Base-by-base conservation (phyloP, 2,113 vertebrate species). In the Rhabdornis inornatus region DNA sequence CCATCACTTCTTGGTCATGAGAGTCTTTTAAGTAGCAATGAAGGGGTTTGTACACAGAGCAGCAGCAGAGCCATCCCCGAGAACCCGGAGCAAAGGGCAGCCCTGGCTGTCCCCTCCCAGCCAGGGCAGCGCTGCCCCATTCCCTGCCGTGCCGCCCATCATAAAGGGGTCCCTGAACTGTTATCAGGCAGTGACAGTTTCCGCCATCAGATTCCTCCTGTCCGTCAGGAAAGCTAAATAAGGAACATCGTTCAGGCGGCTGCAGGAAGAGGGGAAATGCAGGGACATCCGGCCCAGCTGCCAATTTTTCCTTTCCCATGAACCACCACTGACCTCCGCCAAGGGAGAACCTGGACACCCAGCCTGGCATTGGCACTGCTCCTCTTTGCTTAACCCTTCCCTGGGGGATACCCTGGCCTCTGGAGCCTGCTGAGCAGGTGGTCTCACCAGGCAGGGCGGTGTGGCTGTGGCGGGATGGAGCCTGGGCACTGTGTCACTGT, bases 261-360 rank as follows among this genome's bases (percentile, higher is more conserved):
- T 86, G 87, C 98, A 97, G 96, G 98, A 99, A 98, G 98, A 98
- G 97, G 98, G 98, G 98, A 98, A 98, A 97, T 53, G 97, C 98
- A 98, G 98, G 97, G 97, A 98, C 98, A 98, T 99, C 98, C 99
- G 98, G 97, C 97, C 96, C 97, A 98, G 98, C 97, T 98, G 98
- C 98, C 96, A 98, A 97, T 97, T 97, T 97, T 98, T 98, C 95
- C 98, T 98, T 99, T 99, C 99, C 98, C 98, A 99, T 99, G 98
- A 99, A 99, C 98, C 98, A 97, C 96, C 97, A 91, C 97, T 98
- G 98, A 99, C 98, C 98, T 98, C 91, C 77, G 7, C 74, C 93
- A 95, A 96, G 94, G 95, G 95, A 96, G 89, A 82, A 90, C 96
- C 96, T 97, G 92, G 97, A 96, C 87, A 92, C 91, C 83, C 63